Percentiles rank a stretch among this genome's conserved stretches.
These are phyloP conservation scores for Myrmecophaga tridactyla DNA, from an alignment of 2,113 vertebrate species.

Conservation along the genomic window DNA sequence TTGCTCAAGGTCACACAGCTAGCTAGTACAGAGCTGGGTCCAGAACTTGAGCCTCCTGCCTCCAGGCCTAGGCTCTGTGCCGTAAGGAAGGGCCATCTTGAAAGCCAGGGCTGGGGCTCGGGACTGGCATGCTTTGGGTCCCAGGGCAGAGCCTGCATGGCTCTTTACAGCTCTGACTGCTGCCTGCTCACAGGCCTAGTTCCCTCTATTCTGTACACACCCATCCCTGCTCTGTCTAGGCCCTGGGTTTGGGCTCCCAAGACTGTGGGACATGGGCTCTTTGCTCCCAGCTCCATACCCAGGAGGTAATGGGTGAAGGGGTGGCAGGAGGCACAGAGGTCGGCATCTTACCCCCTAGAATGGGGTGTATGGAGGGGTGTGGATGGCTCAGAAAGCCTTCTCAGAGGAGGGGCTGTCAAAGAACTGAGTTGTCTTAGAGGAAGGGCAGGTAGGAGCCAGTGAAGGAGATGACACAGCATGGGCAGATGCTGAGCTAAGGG, in stretches of 20 bases:
- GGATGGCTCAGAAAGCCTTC: not conserved
- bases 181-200: not conserved
- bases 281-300: not conserved
- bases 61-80: not conserved
- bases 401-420: not conserved
- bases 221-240: not conserved
- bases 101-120: not conserved
- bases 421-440: not conserved
- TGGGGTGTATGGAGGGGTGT: too few relatives aligned
- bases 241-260: not conserved
- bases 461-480: rapidly evolving
- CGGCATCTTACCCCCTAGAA: not conserved
- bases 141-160: not conserved
- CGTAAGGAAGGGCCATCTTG: not conserved
- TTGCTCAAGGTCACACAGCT: not conserved
- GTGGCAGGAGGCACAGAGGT: not conserved
- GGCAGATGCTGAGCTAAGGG: not conserved
- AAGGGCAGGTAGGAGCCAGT: not conserved
- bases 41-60: not conserved
- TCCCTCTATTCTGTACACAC: not conserved
- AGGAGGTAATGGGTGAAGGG: too few relatives aligned
- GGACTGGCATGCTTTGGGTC: not conserved
- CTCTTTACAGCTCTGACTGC: not conserved
- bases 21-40: not conserved
- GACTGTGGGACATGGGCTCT: not conserved